Evolutionary conservation across 2,113 vertebrate species (phyloP).

Genomic region (Ctenomys sociabilis): DNA sequence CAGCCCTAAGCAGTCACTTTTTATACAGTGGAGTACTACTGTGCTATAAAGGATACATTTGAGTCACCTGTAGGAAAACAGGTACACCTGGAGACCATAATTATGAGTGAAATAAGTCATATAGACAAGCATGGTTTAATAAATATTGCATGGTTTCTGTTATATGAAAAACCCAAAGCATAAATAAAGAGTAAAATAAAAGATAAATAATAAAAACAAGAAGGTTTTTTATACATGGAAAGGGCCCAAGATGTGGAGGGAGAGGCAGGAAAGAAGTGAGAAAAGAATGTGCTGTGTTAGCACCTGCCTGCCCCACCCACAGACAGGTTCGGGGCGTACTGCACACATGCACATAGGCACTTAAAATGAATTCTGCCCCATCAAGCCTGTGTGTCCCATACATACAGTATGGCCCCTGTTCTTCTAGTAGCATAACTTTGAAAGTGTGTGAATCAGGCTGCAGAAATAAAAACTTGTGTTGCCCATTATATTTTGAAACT

Average conservation of each 20-base stretch:
- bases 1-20: background rate
- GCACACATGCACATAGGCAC: background rate
- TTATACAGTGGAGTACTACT: background rate
- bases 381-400: background rate
- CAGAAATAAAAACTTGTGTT: slow-evolving; percentile 36
- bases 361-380: background rate
- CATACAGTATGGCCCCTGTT: background rate
- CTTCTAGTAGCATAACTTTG: background rate
- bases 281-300: background rate
- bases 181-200: background rate
- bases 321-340: background rate
- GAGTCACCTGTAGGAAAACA: background rate
- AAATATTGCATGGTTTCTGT: background rate
- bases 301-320: background rate
- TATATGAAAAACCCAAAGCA: background rate
- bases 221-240: background rate
- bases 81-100: background rate
- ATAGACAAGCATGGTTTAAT: background rate
- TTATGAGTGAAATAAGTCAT: background rate
- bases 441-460: background rate
- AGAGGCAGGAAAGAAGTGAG: background rate
- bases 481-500: slow-evolving; percentile 5
- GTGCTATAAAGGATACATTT: background rate
- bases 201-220: background rate
- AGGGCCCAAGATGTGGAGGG: background rate